Base-by-base conservation (phyloP, 1,140 invertebrate genomes). In the Mylabris phalerata region DNA sequence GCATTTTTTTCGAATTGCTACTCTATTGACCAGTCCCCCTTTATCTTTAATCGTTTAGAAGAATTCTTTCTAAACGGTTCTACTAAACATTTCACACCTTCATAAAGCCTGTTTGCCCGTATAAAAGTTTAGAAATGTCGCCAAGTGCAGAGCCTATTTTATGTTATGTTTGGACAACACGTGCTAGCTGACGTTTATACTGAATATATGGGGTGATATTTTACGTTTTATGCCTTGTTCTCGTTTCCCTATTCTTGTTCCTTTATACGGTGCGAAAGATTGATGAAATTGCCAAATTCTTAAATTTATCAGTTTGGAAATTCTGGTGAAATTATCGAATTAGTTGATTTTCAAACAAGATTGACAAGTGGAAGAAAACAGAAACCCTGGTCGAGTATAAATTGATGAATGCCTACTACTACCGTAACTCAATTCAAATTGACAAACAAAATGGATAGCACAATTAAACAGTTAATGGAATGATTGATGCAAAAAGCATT, bases 131-230 rank as follows among this genome's bases (percentile, higher is more conserved):
- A 57, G 62, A 66, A 64, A 67, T 59, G 66, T 66, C 66, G 60
- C 61, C 63, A 63, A 60, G 59, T 60, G 41, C 9, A 68, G 64
- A 65, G 65, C 67, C 61, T 68, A 68, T 52, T 68, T 65, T 62
- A 67, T 67, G 67, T 67, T 65, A 68, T 67, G 62, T 68, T 67
- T 67, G 67, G 65, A 68, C 67, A 68, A 68, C 67, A 68, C 65
- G 65, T 68, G 67, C 65, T 67, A 41, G 48, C 41, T 62, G 63
- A 67, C 67, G 54, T 65, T 68, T 67, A 68, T 67, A 61, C 61
- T 50, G 61, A 63, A 68, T 57, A 67, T 67, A 68, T 62, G 60
- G 50, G 49, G 44, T 47, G 40, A 65, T 68, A 68, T 65, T 66
- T 68, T 52, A 57, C 50, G 56, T 67, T 67, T 67, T 63, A 65